A percentile compares a stretch with the other conserved stretches of the same genome.
Evolutionary conservation across 2,888 invertebrate genomes (phyloP).

Genomic region (Amphipyra tragopoginis): DNA sequence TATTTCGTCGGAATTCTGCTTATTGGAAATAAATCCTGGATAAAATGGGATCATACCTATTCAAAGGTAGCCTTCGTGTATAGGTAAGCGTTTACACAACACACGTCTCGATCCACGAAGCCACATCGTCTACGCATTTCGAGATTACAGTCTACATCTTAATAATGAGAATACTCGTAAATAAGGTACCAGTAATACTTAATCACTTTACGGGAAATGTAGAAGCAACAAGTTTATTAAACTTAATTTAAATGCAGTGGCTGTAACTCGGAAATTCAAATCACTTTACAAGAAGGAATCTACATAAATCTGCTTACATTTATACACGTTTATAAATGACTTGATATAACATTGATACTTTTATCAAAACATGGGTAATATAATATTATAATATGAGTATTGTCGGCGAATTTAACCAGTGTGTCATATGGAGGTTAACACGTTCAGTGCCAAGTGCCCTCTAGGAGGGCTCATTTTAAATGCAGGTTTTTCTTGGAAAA

Average conservation of each 20-base stretch:
- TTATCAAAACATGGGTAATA: too few species aligned
- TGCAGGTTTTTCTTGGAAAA: too few species aligned
- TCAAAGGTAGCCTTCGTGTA: constrained; percentile 59
- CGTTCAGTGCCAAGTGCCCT: too few species aligned
- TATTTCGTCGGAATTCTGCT: constrained; percentile 76
- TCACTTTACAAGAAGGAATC: constrained; percentile 55
- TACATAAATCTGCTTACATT: constrained; percentile 57
- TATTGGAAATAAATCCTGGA: constrained; percentile 84
- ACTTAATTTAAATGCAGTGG: constrained; percentile 59
- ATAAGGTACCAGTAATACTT: constrained; percentile 27
- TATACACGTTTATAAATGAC: constrained; percentile 30
- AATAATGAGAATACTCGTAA: constrained; percentile 25
- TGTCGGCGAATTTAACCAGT: neutral
- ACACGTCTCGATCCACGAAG: constrained; percentile 18
- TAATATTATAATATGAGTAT: neutral
- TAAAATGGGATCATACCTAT: constrained; percentile 80
- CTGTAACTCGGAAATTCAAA: constrained; percentile 59
- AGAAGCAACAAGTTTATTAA: constrained; percentile 62
- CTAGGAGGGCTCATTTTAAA: too few species aligned
- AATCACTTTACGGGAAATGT: constrained; percentile 39
- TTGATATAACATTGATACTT: constrained; percentile 8
- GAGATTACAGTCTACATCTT: constrained; percentile 20
- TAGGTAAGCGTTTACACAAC: constrained; percentile 39
- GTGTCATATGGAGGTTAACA: neutral
- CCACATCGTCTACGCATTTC: constrained; percentile 22